Base-by-base conservation (phyloP, 2,797 vertebrate species). In the Macrochelys suwanniensis region DNA sequence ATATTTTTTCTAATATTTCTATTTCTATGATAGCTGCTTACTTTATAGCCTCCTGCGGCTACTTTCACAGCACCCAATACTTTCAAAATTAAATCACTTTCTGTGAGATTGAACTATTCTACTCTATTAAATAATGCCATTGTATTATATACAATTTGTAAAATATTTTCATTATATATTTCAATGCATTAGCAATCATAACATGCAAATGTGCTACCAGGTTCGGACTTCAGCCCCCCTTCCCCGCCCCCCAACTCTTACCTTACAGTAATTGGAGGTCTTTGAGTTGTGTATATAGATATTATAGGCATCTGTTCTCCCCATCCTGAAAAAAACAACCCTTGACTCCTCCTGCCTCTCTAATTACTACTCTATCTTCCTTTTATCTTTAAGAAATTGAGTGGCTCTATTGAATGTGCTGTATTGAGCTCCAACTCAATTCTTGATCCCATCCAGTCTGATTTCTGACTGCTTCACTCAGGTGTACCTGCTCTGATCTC, bases 1-100 rank as follows among this genome's bases (percentile, higher is more conserved):
- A 87, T 82, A 78, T 94, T 93, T 37, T 85, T 68, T 95, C 94
- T 96, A 84, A 71, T 93, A 53, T 86, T 65, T 95, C 93, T 96
- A 81, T 77, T 92, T 96, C 89, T 88, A 87, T 90, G 90, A 93
- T 93, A 96, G 83, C 94, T 89, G 37, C 56, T 88, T 1, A 0
- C 78, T 93, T 94, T 91, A 61, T 56, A 49, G 11, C 85, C 7
- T 15, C 49, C 65, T 78, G 92, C 92, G 92, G 92, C 96, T 92
- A 89, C 78, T 56, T 76, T 71, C 88, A 50, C 85, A 12, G 4
- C 74, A n/a, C 77, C 87, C 88, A 49, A 1, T 77, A 78, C 31
- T 87, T 90, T 21, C 57, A 95, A 93, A 94, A 91, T 59, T 15
- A 50, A 96, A 83, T 83, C 92, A 59, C 25, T 85, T 33, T 54